Evolutionary conservation across 2,113 vertebrate species (phyloP), one percentile per base, ranked within the genome.

Genomic region (Amblyornis subalaris): DNA sequence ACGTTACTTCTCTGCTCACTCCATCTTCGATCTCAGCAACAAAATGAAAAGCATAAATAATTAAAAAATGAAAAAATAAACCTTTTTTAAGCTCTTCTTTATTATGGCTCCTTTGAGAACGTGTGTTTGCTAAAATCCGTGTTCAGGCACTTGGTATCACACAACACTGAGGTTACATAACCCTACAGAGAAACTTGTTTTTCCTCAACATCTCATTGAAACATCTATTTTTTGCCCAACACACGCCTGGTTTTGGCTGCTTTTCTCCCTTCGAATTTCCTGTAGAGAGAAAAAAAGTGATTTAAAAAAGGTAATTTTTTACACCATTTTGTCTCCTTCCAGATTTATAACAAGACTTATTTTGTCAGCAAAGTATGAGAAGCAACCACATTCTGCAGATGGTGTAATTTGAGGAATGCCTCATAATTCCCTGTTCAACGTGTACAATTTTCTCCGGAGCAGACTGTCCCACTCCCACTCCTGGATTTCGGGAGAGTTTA

Each of bases 391-490:
- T 64, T 76, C 72, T 88, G 81, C 95, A 96, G 93, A 94, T 96
- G 93, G 91, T 95, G 75, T 58, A 85, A 93, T 90, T 61, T 83
- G 77, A 96, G 93, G 93, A 89, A 95, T 93, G 85, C 92, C 92
- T 94, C 88, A 83, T 45, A 69, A 29, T 79, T 88, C 90, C 58
- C 88, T 40, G 74, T 93, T 58, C 71, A 57, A 48, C 6, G 16
- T 64, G 45, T 54, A 82, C 93, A 65, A 82, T 72, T 57, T 85
- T 90, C 92, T 94, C 45, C 61, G 60, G 60, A 89, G 88, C 93
- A 96, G 90, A 88, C 92, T 91, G 78, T 88, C 86, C 67, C 67
- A 76, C 96, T 93, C 95, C 93, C 85, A 95, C 96, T 93, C 92
- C 48, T 88, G 78, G 40, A 70, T 95, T 91, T 78, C 74, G 62